These are phyloP conservation scores for Microctonus brassicae DNA, from an alignment of 2,888 invertebrate genomes.

Conservation along the genomic window DNA sequence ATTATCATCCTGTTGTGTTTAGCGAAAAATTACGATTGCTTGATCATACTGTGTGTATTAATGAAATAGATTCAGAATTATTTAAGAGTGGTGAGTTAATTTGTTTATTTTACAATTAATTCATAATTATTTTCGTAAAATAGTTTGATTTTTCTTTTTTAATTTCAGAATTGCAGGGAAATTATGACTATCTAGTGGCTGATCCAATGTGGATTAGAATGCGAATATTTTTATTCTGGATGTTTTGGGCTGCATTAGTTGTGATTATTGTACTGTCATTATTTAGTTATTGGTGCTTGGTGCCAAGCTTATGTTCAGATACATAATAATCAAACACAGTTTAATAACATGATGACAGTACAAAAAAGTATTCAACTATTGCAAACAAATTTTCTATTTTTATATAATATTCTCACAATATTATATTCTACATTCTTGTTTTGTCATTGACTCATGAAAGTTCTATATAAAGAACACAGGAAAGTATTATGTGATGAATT, in stretches of 20 bases:
- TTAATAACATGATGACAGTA: slow-evolving; percentile 16
- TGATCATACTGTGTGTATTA: slow-evolving; percentile 15
- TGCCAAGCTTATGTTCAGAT: slow-evolving; percentile 40
- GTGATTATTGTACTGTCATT: slow-evolving; percentile 51
- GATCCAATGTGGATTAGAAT: slow-evolving; percentile 56
- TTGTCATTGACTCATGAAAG: neutral
- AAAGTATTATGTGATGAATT: neutral
- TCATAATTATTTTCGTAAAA: neutral
- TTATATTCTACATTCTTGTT: neutral
- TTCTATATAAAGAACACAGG: neutral
- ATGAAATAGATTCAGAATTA: slow-evolving; percentile 7
- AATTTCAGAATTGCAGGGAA: slow-evolving; percentile 48
- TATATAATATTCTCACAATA: neutral
- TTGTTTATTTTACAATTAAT: neutral
- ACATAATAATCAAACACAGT: neutral
- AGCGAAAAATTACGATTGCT: slow-evolving; percentile 47
- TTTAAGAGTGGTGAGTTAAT: slow-evolving; percentile 37
- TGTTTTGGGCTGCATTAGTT: slow-evolving; percentile 54
- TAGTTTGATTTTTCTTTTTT: neutral
- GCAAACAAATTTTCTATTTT: neutral
- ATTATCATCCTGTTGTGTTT: slow-evolving; percentile 9
- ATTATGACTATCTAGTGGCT: slow-evolving; percentile 50
- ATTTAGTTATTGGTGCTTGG: slow-evolving; percentile 48
- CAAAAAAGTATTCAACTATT: slow-evolving; percentile 20
- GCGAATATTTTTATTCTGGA: slow-evolving; percentile 59